Evolutionary conservation across 2,888 invertebrate genomes (phyloP).

Genomic region (Ethmia dodecea): DNA sequence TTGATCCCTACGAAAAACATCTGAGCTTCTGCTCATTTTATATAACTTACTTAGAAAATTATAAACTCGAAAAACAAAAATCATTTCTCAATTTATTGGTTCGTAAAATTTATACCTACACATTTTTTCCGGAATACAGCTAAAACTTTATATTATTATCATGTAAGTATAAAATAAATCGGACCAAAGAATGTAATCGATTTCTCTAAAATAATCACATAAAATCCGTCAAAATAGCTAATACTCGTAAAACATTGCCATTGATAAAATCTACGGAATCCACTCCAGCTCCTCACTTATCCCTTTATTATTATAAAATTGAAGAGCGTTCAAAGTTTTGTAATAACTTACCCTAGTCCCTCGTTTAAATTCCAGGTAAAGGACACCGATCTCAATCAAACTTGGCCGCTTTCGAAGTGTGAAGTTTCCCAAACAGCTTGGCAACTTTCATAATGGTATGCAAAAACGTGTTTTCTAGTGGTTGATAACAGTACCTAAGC

Average conservation of each 20-base stretch:
- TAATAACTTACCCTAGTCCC: slow-evolving; percentile 45
- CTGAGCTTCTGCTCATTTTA: too few species aligned
- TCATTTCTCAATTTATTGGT: too few species aligned
- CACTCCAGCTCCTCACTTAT: slow-evolving; percentile 30
- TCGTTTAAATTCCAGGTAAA: slow-evolving; percentile 58
- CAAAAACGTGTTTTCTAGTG: slow-evolving; percentile 22
- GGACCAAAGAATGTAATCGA: not conserved
- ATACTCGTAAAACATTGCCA: slow-evolving; percentile 11
- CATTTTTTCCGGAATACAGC: too few species aligned
- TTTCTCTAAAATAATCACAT: slow-evolving; percentile 6
- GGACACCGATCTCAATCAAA: slow-evolving; percentile 60
- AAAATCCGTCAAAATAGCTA: slow-evolving; percentile 15
- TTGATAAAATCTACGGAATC: slow-evolving; percentile 17
- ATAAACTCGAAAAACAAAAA: too few species aligned
- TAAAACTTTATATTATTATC: too few species aligned
- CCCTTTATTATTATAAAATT: slow-evolving; percentile 53
- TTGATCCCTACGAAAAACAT: too few species aligned
- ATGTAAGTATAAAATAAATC: too few species aligned
- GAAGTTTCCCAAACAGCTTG: slow-evolving; percentile 45
- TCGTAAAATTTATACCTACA: too few species aligned
- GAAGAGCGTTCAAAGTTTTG: slow-evolving; percentile 49
- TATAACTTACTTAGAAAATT: too few species aligned
- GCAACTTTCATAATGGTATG: slow-evolving; percentile 31
- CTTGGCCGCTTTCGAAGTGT: slow-evolving; percentile 43
- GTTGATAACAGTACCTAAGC: too few species aligned